Evolutionary conservation across 2,888 invertebrate genomes (phyloP), one percentile per base, ranked within the genome.

Genomic region (Drosophila anomalata): DNA sequence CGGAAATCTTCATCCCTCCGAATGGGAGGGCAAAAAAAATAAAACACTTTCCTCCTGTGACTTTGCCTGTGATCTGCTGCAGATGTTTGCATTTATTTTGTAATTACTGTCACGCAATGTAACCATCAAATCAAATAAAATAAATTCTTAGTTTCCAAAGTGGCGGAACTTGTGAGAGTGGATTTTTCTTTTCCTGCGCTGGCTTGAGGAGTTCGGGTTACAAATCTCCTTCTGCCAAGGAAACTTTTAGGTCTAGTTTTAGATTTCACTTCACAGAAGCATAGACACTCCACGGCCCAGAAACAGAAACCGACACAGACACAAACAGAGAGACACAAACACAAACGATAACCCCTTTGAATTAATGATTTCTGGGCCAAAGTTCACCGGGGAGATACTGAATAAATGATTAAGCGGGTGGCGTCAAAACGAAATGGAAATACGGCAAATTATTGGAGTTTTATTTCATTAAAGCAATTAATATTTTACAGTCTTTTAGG

Each of bases 61-160:
- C 77, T 67, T 56, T 60, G 70, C 62, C 46, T 70, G 89, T 80
- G 89, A 90, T 90, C 86, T 76, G 76, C 62, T 77, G 78, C 89
- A 89, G 89, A 90, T 89, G 89, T 89, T 90, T 90, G 88, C 89
- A 90, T 90, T 90, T 89, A 89, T 83, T 88, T 78, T 83, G 89
- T 90, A 90, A 90, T 89, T 90, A 89, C 84, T 90, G 90, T 89
- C 89, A 90, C 90, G 90, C 90, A 89, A 90, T 90, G 90, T 86
- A 89, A 84, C 86, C 87, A 86, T 90, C 88, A 89, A 82, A 84
- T 78, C 77, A 87, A 87, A 84, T 88, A 76, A 85, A 77, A 76
- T 70, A 73, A 67, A 67, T 31, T 65, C 56, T 29, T 68, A 68
- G 53, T 63, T 33, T 5, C 53, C 33, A 68, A 53, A 42, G 48